A percentile compares a stretch with the other conserved stretches of the same genome.
Conservation (phyloP, 2,888 invertebrate species). For the Meteorus colon region DNA sequence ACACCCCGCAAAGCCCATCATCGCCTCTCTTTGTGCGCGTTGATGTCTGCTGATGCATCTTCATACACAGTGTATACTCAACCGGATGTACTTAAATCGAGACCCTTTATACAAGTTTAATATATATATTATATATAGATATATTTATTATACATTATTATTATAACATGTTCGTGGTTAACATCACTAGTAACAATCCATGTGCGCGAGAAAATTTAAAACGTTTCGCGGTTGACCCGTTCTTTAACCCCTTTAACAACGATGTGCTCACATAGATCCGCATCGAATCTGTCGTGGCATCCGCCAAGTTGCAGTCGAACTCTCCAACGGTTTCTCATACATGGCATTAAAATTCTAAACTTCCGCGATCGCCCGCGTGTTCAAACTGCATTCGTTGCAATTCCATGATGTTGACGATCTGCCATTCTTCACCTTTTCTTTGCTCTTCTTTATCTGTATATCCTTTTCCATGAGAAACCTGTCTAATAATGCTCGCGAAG, state of each 20-base stretch:
- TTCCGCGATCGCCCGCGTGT: constrained; percentile 46
- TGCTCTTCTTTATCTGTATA: not conserved
- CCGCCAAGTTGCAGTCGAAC: constrained; percentile 24
- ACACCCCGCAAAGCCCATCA: constrained; percentile 25
- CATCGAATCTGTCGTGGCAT: constrained; percentile 49
- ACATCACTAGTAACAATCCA: not conserved
- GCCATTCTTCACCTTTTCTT: not conserved
- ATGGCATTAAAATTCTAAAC: constrained; percentile 50
- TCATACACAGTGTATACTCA: constrained; percentile 6
- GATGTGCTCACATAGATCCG: constrained; percentile 44
- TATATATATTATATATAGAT: constrained; percentile 18
- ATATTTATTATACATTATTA: constrained; percentile 24
- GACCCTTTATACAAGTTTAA: constrained; percentile 28
- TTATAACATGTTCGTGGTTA: not conserved
- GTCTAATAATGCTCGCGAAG: constrained; percentile 42
- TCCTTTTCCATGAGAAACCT: constrained; percentile 40
- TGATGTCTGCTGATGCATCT: constrained; percentile 6
- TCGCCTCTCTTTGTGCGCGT: not conserved
- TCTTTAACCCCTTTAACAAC: constrained; percentile 36
- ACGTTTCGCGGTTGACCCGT: constrained; percentile 47
- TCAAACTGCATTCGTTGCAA: constrained; percentile 29
- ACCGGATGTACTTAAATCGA: constrained; percentile 45
- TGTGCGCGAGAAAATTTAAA: constrained; percentile 19
- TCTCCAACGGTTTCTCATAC: constrained; percentile 29
- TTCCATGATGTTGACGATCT: constrained; percentile 1